Conservation (phyloP, 2,888 invertebrate genomes). For the Pimpla rufipes region DNA sequence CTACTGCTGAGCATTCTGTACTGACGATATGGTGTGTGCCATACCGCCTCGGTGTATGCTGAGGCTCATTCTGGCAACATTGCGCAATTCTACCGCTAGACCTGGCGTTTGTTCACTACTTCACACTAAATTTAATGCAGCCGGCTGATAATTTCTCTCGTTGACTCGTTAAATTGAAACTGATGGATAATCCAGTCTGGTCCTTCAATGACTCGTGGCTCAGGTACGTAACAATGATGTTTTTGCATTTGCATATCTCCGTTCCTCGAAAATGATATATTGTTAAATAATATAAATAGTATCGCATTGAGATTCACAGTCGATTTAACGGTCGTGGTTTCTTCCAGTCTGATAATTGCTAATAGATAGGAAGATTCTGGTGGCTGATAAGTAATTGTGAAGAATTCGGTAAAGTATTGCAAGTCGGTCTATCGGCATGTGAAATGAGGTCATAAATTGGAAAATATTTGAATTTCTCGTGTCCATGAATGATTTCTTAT, state of each 20-base stretch:
- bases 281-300: neutral
- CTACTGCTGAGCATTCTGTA: constrained; percentile 21
- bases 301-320: neutral
- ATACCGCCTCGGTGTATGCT: constrained; percentile 7
- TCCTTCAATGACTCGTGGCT: neutral
- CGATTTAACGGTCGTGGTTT: neutral
- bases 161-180: constrained; percentile 11
- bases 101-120: constrained; percentile 34
- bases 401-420: neutral
- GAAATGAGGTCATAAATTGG: neutral
- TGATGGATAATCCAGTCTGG: neutral
- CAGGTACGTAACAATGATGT: neutral
- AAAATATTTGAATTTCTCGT: neutral
- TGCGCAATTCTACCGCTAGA: constrained; percentile 43
- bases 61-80: constrained; percentile 9
- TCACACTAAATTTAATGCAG: constrained; percentile 28
- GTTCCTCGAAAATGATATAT: neutral
- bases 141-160: neutral
- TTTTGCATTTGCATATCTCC: no score
- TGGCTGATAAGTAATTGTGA: neutral
- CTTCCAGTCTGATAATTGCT: neutral
- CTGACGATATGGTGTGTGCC: constrained; percentile 19
- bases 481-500: neutral
- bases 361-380: neutral
- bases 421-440: neutral